Percentiles rank a stretch among this genome's conserved stretches.
Evolutionary conservation across 2,797 vertebrate species (phyloP).

Genomic region (Acrossocheilus wenchowensis): DNA sequence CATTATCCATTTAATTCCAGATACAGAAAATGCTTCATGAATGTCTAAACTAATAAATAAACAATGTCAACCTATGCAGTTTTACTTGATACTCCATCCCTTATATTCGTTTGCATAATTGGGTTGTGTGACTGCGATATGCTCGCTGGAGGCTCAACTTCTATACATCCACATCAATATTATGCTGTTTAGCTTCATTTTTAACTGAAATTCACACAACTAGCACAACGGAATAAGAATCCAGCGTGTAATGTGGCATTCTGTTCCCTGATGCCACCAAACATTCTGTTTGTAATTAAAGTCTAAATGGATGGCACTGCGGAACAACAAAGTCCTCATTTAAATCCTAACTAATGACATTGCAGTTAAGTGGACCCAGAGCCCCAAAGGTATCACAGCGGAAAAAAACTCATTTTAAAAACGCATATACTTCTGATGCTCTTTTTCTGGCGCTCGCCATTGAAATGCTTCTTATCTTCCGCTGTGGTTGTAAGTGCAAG

Average conservation of each 20-base stretch:
- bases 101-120: conserved; percentile 8
- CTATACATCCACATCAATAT: conserved; percentile 24
- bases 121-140: not conserved
- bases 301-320: conserved; percentile 74
- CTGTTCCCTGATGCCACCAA: conserved; percentile 61
- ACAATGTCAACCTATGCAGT: not conserved
- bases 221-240: conserved; percentile 8
- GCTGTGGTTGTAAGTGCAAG: conserved; percentile 72
- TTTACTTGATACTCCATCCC: conserved; percentile 24
- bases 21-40: conserved; percentile 22
- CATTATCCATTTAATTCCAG: conserved; percentile 38
- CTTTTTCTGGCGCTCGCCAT: not conserved
- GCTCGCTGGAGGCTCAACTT: conserved; percentile 11
- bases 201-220: conserved; percentile 42
- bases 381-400: conserved; percentile 72
- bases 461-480: conserved; percentile 65
- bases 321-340: conserved; percentile 74
- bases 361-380: conserved; percentile 71
- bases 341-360: conserved; percentile 77
- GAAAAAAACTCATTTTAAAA: conserved; percentile 77
- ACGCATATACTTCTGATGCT: conserved; percentile 53
- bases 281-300: conserved; percentile 74
- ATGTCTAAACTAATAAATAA: conserved; percentile 29
- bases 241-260: conserved; percentile 30
- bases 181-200: conserved; percentile 18